These are phyloP conservation scores for Microcebus griseorufus DNA, from an alignment of 2,113 vertebrate genomes.

Conservation along the genomic window DNA sequence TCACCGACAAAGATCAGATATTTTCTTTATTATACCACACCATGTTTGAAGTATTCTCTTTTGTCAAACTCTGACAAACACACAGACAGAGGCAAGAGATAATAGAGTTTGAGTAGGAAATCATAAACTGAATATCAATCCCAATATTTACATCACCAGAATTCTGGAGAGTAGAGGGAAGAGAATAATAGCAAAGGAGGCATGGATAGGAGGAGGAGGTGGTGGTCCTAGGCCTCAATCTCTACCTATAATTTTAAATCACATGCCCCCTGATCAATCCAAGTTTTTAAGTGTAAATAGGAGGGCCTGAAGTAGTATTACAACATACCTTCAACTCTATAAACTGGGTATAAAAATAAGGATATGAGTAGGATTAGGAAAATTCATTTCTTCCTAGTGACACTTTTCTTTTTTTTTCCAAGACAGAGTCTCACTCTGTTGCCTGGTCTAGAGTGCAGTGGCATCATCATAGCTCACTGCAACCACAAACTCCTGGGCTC, in stretches of 20 bases:
- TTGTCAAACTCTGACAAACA: constrained; percentile 23
- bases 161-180: neutral
- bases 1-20: neutral
- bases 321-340: neutral
- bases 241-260: neutral
- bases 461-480: too few species aligned
- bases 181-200: neutral
- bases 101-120: neutral
- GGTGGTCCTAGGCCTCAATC: neutral
- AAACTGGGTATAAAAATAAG: constrained; percentile 13
- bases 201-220: neutral
- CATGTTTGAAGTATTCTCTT: neutral
- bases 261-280: neutral
- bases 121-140: neutral
- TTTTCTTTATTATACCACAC: neutral
- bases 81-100: neutral
- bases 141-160: neutral
- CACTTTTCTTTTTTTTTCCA: neutral
- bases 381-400: constrained; percentile 1
- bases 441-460: too few species aligned
- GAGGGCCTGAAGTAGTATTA: neutral
- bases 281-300: constrained; percentile 17
- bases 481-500: too few species aligned
- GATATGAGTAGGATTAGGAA: neutral
- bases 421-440: too few species aligned